Base-by-base conservation (phyloP, 2,113 vertebrate genomes). In the Sturnira hondurensis region DNA sequence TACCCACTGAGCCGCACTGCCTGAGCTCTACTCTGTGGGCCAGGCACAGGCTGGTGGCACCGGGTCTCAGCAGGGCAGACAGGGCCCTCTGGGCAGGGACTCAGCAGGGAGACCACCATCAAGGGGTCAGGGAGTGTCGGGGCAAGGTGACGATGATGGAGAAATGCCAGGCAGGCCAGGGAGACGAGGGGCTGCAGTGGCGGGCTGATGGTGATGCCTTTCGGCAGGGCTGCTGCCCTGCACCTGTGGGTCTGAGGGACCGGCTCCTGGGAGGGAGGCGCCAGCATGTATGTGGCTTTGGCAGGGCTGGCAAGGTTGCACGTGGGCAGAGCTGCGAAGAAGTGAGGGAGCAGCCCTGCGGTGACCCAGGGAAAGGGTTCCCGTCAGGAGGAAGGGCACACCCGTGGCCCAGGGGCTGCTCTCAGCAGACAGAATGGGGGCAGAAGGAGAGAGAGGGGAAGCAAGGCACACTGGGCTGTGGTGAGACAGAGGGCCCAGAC, bases 391-490 rank as follows among this genome's bases (percentile, higher is more conserved):
- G 16, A 43, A 50, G 10, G 38, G 28, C n/a, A 41, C 7, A 4
- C 4, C 17, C 17, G 16, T 0, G 58, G 87, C 33, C 83, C 7
- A n/a, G n/a, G 15, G 24, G 36, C 28, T 33, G 45, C 65, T 50
- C 71, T 38, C 56, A 13, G 26, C 28, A 41, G 36, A 16, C 1
- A 67, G 43, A 54, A 54, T 2, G 15, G 56, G 54, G 2, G 43
- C 54, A 5, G 2, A 10, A 54, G 13, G 45, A 9, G 24, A 61
- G 28, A 3, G 36, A 3, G 4, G 0, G 24, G n/a, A 2, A 38
- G 61, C 52, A 94, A 77, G 77, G 61, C 50, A 38, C 31, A 16
- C 28, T 0, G 26, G 36, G 6, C 3, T 31, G 7, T 61, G 56
- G 22, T 38, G 12, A 56, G 2, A 36, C 12, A 6, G 31, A 4